Conservation (phyloP, 2,113 vertebrate species). For the Oreocharis arfaki region DNA sequence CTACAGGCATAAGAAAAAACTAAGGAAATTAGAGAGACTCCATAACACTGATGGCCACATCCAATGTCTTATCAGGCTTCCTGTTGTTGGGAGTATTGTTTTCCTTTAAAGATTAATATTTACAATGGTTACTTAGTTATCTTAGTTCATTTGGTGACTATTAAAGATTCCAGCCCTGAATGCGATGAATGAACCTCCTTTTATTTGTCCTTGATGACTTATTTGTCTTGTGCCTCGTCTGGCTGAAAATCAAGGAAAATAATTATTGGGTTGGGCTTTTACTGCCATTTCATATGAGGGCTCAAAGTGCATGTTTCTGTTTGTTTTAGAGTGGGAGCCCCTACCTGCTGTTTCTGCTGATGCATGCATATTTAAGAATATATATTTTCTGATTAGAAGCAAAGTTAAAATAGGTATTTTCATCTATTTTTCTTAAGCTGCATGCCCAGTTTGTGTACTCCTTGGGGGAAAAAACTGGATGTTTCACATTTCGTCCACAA, state of each 20-base stretch:
- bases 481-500: background rate
- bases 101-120: conserved; percentile 70
- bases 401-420: background rate
- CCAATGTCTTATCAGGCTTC: conserved; percentile 64
- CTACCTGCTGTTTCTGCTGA: background rate
- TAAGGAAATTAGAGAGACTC: conserved; percentile 55
- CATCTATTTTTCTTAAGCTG: background rate
- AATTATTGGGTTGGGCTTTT: conserved; percentile 59
- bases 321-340: background rate
- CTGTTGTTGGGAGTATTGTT: conserved; percentile 64
- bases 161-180: conserved; percentile 58
- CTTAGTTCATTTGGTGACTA: conserved; percentile 60
- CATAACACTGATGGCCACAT: conserved; percentile 57
- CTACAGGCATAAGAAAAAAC: conserved; percentile 48
- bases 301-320: conserved; percentile 43
- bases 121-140: conserved; percentile 68
- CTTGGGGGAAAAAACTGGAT: background rate
- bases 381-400: background rate
- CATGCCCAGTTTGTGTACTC: background rate
- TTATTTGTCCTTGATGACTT: conserved; percentile 67
- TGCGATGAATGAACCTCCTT: conserved; percentile 61
- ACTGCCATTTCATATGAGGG: conserved; percentile 42
- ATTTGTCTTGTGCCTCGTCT: conserved; percentile 59
- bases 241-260: conserved; percentile 65
- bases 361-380: background rate